Conservation (phyloP, 2,113 vertebrate genomes). For the Agapornis roseicollis region DNA sequence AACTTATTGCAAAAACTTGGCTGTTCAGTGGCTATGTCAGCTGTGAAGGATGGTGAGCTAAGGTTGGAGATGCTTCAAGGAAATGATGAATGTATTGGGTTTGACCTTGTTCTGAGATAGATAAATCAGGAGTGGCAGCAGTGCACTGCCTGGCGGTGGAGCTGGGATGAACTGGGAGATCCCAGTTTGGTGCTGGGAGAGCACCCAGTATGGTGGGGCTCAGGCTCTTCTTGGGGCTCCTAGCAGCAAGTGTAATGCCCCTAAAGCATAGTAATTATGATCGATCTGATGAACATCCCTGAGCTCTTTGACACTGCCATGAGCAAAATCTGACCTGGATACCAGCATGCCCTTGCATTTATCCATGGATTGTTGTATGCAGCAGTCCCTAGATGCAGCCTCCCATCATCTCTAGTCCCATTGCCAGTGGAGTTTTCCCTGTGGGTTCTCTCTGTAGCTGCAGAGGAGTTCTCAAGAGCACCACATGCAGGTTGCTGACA, state of each 20-base stretch:
- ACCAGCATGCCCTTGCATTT: rapidly evolving
- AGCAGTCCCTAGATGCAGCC: background rate
- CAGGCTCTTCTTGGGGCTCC: background rate
- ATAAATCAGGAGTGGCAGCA: background rate
- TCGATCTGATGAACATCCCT: background rate
- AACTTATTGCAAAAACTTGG: background rate
- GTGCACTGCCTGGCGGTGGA: background rate
- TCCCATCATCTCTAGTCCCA: background rate
- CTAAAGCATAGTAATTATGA: background rate
- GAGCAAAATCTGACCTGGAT: background rate
- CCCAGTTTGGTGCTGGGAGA: background rate
- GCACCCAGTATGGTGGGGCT: background rate
- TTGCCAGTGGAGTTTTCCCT: background rate
- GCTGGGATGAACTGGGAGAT: background rate
- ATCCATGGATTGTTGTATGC: rapidly evolving
- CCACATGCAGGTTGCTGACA: background rate
- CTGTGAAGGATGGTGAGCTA: rapidly evolving
- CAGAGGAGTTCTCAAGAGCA: background rate
- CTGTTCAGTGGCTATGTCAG: background rate
- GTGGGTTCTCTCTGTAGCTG: background rate
- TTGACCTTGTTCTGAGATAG: background rate
- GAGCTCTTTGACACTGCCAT: background rate
- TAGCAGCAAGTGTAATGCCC: background rate
- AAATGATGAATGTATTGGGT: rapidly evolving
- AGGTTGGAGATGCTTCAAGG: background rate